Conservation (phyloP, 2,888 invertebrate species). For the Lithophane socia region DNA sequence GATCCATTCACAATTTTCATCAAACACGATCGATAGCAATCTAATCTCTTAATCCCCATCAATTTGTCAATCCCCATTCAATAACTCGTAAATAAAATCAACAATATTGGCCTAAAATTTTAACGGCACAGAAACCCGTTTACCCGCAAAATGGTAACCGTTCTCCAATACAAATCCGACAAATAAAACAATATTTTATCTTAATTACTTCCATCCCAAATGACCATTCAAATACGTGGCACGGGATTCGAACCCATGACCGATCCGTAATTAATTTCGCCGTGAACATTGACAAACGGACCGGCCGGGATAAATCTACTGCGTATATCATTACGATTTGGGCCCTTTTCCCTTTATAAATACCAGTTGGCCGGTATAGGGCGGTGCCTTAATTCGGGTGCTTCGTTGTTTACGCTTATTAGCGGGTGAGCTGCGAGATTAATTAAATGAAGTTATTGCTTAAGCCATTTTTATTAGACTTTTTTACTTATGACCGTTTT, state of each 20-base stretch:
- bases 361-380: constrained; percentile 43
- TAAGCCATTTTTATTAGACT: constrained; percentile 18
- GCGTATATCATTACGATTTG: constrained; percentile 82
- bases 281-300: constrained; percentile 85
- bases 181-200: constrained; percentile 76
- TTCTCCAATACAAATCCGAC: constrained; percentile 62
- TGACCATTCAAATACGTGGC: constrained; percentile 77
- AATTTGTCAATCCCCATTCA: constrained; percentile 58
- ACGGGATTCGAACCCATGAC: constrained; percentile 78
- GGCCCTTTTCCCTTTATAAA: constrained; percentile 63
- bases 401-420: constrained; percentile 58
- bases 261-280: constrained; percentile 84
- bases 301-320: constrained; percentile 82
- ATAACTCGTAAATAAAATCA: constrained; percentile 62
- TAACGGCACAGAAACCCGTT: constrained; percentile 43
- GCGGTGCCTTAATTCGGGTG: constrained; percentile 32
- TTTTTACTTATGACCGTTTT: constrained; percentile 9
- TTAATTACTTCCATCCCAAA: constrained; percentile 76
- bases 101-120: constrained; percentile 56
- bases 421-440: constrained; percentile 50
- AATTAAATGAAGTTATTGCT: constrained; percentile 55
- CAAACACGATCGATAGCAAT: constrained; percentile 10
- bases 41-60: constrained; percentile 41
- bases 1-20: constrained; percentile 17
- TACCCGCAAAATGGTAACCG: constrained; percentile 49